Conservation (phyloP, 1,140 invertebrate genomes). For the Sitophilus oryzae region DNA sequence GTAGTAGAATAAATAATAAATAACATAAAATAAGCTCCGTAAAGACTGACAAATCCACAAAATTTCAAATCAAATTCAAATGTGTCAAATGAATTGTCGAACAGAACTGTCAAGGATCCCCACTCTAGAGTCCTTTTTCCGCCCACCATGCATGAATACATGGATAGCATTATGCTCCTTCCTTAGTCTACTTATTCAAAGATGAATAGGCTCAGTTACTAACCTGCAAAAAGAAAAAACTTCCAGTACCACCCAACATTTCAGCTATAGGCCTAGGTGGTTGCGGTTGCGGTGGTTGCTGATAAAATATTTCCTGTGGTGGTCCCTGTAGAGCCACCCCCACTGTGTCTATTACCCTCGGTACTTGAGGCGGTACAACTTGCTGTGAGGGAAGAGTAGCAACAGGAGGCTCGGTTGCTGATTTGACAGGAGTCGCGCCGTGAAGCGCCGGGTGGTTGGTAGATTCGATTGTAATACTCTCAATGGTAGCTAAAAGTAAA, state of each 20-base stretch:
- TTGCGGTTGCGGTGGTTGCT: conserved; percentile 35
- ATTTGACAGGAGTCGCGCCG: not conserved
- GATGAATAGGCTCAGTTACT: not conserved
- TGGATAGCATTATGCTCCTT: no score
- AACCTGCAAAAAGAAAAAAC: conserved; percentile 68
- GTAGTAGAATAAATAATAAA: no score
- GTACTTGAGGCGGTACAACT: conserved; percentile 12
- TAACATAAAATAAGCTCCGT: no score
- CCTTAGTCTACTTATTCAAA: no score
- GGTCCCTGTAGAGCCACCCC: conserved; percentile 20
- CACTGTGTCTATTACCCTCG: conserved; percentile 31
- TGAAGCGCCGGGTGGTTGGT: conserved; percentile 15
- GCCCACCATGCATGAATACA: no score
- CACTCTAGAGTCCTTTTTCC: not conserved
- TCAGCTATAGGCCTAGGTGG: conserved; percentile 58
- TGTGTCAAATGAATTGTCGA: no score
- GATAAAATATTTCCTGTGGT: conserved; percentile 20
- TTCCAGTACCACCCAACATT: conserved; percentile 63
- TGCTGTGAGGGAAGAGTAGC: not conserved
- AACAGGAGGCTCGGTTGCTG: conserved; percentile 10
- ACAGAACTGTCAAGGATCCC: no score
- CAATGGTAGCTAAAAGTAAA: conserved; percentile 26
- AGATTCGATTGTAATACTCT: conserved; percentile 39
- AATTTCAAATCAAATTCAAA: not conserved
- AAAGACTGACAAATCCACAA: no score